Base-by-base conservation (phyloP, 37 sponge, comb jelly and placozoan species). In the Crambe crambe region DNA sequence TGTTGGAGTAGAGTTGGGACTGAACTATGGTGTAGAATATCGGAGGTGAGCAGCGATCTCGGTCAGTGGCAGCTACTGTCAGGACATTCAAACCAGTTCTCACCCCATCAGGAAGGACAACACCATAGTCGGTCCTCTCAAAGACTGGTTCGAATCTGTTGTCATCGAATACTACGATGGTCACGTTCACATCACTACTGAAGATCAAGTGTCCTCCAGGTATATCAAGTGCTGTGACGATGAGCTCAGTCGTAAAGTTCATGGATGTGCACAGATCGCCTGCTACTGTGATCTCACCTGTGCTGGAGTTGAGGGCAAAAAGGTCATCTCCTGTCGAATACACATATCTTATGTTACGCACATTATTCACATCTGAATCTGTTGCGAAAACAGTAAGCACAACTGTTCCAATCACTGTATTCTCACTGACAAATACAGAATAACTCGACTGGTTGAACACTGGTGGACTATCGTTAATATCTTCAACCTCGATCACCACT, bases 391-490 rank as follows among this genome's bases (percentile, higher is more conserved):
- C 67, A 23, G 34, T 64, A n/a, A 91, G 22, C 23, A 74, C 57
- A 2, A 77, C 10, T 15, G 56, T 42, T 25, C 79, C 84, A 0
- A 78, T 35, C 0, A 32, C 47, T 17, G 57, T 25, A 56, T 89
- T 84, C 35, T 89, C 90, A 30, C 63, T 73, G 31, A 87, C 65
- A 21, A 27, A 12, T 0, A 38, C 63, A 35, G 30, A 70, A 38
- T 84, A 84, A 0, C 0, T 2, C 0, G 78, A 5, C 30, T 54
- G 41, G 26, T 64, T 42, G 56, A 94, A 94, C 2, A 38, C 21
- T 12, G 95, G 95, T 32, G 82, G 75, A 39, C 58, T 89, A 78
- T 94, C 91, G 42, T 94, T 90, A 36, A 87, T 85, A 43, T 94
- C 85, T 37, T 63, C 32, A 1, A 94, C 63, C 23, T 12, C 76